phyloP scores from a whole-genome alignment of 37 sponge, comb jelly and placozoan genomes.

The Axinella damicornis region DNA sequence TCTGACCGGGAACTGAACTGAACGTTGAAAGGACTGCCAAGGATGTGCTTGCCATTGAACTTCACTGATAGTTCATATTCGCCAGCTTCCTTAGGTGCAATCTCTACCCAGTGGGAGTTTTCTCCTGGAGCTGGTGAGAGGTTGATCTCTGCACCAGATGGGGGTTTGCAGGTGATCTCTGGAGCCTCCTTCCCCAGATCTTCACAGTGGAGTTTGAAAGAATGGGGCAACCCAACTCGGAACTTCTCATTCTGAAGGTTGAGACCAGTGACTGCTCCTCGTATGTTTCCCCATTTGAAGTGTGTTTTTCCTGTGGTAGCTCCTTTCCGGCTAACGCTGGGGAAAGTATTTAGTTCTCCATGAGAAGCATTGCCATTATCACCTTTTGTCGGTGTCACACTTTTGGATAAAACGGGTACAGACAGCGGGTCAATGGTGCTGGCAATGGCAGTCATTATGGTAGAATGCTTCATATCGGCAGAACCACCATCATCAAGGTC shows the following conservation, averaged over 20 bases:
- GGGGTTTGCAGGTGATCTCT: conserved; percentile 21
- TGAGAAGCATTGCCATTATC: conserved; percentile 52
- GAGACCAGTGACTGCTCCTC: conserved; percentile 34
- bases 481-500: too few species aligned
- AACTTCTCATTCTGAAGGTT: conserved; percentile 33
- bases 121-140: conserved; percentile 12
- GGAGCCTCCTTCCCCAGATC: conserved; percentile 36
- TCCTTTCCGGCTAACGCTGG: conserved; percentile 56
- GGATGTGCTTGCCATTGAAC: conserved; percentile 62
- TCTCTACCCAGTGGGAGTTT: conserved; percentile 26
- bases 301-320: conserved; percentile 48
- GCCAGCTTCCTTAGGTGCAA: conserved; percentile 32
- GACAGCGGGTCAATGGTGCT: too few species aligned
- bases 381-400: background rate
- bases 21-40: conserved; percentile 76
- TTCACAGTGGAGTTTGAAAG: conserved; percentile 48
- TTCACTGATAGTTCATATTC: conserved; percentile 18
- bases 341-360: background rate
- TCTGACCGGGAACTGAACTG: conserved; percentile 22
- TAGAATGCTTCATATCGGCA: too few species aligned
- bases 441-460: too few species aligned
- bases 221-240: conserved; percentile 10
- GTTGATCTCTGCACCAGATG: conserved; percentile 33
- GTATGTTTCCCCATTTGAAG: conserved; percentile 35
- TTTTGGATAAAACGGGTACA: too few species aligned